Evolutionary conservation across 1,140 invertebrate species (phyloP).

Genomic region (Ostrea denselamellosa): DNA sequence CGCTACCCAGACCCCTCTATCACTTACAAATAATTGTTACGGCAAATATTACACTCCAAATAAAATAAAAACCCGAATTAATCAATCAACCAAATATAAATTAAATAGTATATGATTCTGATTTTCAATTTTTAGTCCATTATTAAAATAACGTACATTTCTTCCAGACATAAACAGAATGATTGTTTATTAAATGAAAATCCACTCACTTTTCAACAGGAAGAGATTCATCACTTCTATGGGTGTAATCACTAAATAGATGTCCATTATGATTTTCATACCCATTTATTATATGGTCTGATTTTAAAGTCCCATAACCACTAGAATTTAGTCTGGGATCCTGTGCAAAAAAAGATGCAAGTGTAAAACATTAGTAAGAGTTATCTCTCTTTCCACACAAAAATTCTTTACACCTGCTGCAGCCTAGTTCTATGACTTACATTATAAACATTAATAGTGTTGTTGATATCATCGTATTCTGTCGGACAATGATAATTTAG

Average conservation of each 20-base stretch:
- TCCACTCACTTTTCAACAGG: conserved; percentile 48
- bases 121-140: too few species aligned
- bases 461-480: conserved; percentile 88
- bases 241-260: conserved; percentile 58
- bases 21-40: too few species aligned
- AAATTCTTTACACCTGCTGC: background rate
- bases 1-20: too few species aligned
- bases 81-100: too few species aligned
- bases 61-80: too few species aligned
- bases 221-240: conserved; percentile 50
- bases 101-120: too few species aligned
- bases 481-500: conserved; percentile 88
- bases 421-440: background rate
- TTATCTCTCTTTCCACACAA: background rate
- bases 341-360: background rate
- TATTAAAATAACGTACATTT: background rate
- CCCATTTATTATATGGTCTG: conserved; percentile 45
- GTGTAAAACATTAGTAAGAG: background rate
- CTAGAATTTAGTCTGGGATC: conserved; percentile 43
- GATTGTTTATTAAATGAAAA: too few species aligned
- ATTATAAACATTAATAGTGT: conserved; percentile 36
- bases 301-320: conserved; percentile 52
- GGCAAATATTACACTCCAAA: too few species aligned
- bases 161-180: background rate
- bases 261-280: conserved; percentile 56